A percentile compares a stretch with the other conserved stretches of the same genome.
Evolutionary conservation across 2,113 vertebrate species (phyloP).

Genomic region (Boulengeromyrus knoepffleri): DNA sequence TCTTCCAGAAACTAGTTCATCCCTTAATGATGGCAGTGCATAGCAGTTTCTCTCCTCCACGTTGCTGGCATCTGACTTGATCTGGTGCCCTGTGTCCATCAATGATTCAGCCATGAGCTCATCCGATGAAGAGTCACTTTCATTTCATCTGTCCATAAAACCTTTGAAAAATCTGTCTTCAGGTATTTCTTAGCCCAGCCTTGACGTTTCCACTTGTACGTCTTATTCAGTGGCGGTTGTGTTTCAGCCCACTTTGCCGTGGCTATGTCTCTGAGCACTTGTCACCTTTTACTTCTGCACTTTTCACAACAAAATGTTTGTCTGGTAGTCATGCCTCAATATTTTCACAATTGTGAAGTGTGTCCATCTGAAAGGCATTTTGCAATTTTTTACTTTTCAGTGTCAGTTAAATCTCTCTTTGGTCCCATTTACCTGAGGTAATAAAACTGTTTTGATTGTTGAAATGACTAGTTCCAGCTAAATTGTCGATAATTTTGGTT

Average conservation of each 20-base stretch:
- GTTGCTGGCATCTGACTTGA: neutral
- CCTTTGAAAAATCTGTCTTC: neutral
- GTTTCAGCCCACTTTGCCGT: neutral
- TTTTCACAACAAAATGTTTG: neutral
- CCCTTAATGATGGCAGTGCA: neutral
- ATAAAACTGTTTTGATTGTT: neutral
- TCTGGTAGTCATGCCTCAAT: neutral
- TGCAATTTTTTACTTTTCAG: neutral
- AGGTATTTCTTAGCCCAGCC: neutral
- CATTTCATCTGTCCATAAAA: neutral
- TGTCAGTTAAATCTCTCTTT: neutral
- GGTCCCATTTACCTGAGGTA: neutral
- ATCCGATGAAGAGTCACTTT: neutral
- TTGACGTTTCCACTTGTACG: neutral
- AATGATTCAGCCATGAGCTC: neutral
- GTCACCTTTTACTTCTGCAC: neutral
- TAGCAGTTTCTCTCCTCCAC: neutral
- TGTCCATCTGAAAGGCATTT: neutral
- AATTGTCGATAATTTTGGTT: neutral
- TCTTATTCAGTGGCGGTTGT: neutral
- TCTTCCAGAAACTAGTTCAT: neutral
- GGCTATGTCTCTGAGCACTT: neutral
- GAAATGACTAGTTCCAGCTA: neutral
- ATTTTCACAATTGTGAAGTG: neutral
- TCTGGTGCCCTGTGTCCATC: neutral